Evolutionary conservation across 2,888 invertebrate genomes (phyloP).

Genomic region (Vanessa cardui): DNA sequence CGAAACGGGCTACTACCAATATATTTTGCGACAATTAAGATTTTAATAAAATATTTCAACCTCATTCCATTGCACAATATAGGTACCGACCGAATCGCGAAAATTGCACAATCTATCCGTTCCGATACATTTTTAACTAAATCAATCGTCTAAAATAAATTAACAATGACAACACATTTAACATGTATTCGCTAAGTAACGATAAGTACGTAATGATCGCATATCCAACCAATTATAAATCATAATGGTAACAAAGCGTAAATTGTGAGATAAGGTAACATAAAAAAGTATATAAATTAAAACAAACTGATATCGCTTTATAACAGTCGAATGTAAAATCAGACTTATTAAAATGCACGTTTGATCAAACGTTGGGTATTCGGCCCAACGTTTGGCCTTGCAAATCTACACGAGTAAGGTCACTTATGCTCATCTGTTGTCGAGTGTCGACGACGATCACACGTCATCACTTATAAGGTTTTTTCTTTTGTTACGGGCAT

Average conservation of each 20-base stretch:
- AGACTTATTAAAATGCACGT: constrained; percentile 70
- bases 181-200: constrained; percentile 51
- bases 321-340: constrained; percentile 61
- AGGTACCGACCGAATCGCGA: constrained; percentile 47
- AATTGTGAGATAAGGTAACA: constrained; percentile 62
- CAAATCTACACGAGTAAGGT: constrained; percentile 47
- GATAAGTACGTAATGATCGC: constrained; percentile 43
- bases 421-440: constrained; percentile 45
- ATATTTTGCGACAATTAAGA: constrained; percentile 80
- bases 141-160: constrained; percentile 47
- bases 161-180: constrained; percentile 44
- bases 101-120: constrained; percentile 53
- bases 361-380: constrained; percentile 60
- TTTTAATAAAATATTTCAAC: constrained; percentile 70
- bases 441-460: constrained; percentile 39
- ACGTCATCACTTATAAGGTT: constrained; percentile 47
- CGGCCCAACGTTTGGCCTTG: constrained; percentile 58
- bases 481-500: constrained; percentile 48
- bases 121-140: constrained; percentile 40
- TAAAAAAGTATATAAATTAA: constrained; percentile 56
- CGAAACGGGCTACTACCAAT: constrained; percentile 72
- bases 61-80: constrained; percentile 61
- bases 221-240: constrained; percentile 53
- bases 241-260: constrained; percentile 74
- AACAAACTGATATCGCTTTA: constrained; percentile 53